Base-by-base conservation (phyloP, 2,888 invertebrate genomes). In the Lochmaea crataegi region DNA sequence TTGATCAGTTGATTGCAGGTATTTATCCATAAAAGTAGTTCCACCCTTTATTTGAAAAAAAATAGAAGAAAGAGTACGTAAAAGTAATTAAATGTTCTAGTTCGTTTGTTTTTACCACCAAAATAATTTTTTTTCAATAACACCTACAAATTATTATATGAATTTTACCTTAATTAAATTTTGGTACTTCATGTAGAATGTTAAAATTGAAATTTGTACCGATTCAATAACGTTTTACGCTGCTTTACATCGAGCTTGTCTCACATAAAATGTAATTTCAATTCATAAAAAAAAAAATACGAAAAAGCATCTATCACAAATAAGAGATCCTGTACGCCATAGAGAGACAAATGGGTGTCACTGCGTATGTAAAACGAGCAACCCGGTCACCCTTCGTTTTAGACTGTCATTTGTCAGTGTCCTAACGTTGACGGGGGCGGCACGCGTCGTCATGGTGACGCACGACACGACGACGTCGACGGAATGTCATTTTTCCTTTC, bases 391-490 rank as follows among this genome's bases (percentile, higher is more conserved):
- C 86, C 86, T 86, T 70, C 70, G 64, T 70, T 70, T 86, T 86
- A 85, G 86, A 86, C 86, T 84, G 86, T 86, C 87, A 87, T 87
- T 87, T 87, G 86, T 87, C 87, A 86, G 84, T 86, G 87, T 86
- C 86, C 85, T 79, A 81, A 80, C 80, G 80, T 78, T 80, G 84
- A 85, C 85, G 84, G 85, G 77, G 83, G 85, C 85, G 81, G 38
- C 61, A 42, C 42, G 61, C 42, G 61, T 63, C 41, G 42, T 18
- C 83, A 84, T 85, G 84, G 84, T 77, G 83, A 85, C 85, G 81
- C 80, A 82, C 77, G 80, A 80, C 80, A 77, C 80, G 80, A 76
- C 78, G 78, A 79, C 77, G 69, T 56, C 69, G 45, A 60, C n/a
- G 78, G 61, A 77, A 72, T 76, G 77, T 80, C 78, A 78, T 79